Evolutionary conservation across 2,888 invertebrate genomes (phyloP).

Genomic region (Phengaris alcon): DNA sequence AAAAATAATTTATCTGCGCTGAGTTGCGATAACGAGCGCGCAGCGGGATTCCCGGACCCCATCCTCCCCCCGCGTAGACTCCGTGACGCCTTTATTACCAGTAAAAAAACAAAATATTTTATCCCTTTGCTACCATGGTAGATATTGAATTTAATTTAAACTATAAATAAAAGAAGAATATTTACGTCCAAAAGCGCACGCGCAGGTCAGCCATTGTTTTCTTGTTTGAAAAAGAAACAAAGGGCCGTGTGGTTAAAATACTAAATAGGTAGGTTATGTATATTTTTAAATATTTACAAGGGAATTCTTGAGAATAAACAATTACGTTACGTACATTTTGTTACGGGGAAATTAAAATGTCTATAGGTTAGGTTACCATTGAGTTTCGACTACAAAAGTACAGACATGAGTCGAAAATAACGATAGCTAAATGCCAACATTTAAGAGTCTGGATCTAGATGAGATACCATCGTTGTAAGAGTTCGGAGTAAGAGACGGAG

Average conservation of each 20-base stretch:
- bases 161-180: slow-evolving; percentile 19
- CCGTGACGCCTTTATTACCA: slow-evolving; percentile 58
- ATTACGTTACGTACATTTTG: too few relatives aligned
- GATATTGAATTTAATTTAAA: slow-evolving; percentile 22
- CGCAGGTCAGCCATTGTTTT: slow-evolving; percentile 61
- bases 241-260: slow-evolving; percentile 33
- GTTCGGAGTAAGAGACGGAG: too few relatives aligned
- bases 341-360: too few relatives aligned
- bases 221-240: slow-evolving; percentile 46
- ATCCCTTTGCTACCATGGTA: slow-evolving; percentile 8
- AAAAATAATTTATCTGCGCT: slow-evolving; percentile 72
- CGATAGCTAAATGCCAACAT: too few relatives aligned
- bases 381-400: too few relatives aligned
- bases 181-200: slow-evolving; percentile 47
- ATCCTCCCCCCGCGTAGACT: slow-evolving; percentile 54
- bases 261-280: slow-evolving; percentile 15
- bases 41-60: slow-evolving; percentile 62
- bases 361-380: too few relatives aligned
- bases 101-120: slow-evolving; percentile 39
- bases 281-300: slow-evolving; percentile 1
- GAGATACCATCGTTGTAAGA: too few relatives aligned
- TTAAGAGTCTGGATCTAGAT: too few relatives aligned
- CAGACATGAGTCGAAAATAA: too few relatives aligned
- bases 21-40: slow-evolving; percentile 64
- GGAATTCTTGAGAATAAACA: background rate